phyloP scores from a whole-genome alignment of 1,140 invertebrate species.

The Leptopilina boulardi region DNA sequence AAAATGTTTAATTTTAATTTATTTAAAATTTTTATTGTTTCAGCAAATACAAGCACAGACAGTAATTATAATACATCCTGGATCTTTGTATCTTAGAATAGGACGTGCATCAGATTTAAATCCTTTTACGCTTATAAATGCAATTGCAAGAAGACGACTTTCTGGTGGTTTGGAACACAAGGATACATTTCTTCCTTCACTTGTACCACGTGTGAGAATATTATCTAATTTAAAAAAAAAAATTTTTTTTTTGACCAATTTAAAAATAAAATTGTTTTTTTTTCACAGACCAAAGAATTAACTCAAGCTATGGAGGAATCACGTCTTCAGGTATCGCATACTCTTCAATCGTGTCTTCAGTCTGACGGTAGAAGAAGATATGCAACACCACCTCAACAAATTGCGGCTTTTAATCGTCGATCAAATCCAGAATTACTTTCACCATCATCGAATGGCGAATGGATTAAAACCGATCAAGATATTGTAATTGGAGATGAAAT shows the following conservation, averaged over 20 bases:
- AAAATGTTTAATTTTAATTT: neutral
- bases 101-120: constrained; percentile 92
- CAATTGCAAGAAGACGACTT: constrained; percentile 84
- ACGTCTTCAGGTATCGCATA: constrained; percentile 87
- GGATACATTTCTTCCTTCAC: constrained; percentile 82
- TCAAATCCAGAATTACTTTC: constrained; percentile 81
- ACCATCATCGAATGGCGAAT: constrained; percentile 77
- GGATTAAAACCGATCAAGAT: constrained; percentile 80
- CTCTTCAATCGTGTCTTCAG: constrained; percentile 89
- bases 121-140: constrained; percentile 90
- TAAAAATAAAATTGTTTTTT: constrained; percentile 36
- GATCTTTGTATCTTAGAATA: constrained; percentile 91
- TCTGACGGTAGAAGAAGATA: constrained; percentile 87
- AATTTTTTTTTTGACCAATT: neutral
- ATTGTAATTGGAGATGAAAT: constrained; percentile 83
- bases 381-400: constrained; percentile 90
- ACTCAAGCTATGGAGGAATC: constrained; percentile 89
- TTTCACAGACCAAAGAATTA: constrained; percentile 78
- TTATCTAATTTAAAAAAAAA: neutral
- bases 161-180: constrained; percentile 78
- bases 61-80: constrained; percentile 96
- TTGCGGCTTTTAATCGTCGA: constrained; percentile 89
- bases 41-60: constrained; percentile 85
- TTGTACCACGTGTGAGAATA: constrained; percentile 74
- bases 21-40: constrained; percentile 60